Evolutionary conservation across 2,113 vertebrate genomes (phyloP), one percentile per base, ranked within the genome.

Genomic region (Macrotis lagotis): DNA sequence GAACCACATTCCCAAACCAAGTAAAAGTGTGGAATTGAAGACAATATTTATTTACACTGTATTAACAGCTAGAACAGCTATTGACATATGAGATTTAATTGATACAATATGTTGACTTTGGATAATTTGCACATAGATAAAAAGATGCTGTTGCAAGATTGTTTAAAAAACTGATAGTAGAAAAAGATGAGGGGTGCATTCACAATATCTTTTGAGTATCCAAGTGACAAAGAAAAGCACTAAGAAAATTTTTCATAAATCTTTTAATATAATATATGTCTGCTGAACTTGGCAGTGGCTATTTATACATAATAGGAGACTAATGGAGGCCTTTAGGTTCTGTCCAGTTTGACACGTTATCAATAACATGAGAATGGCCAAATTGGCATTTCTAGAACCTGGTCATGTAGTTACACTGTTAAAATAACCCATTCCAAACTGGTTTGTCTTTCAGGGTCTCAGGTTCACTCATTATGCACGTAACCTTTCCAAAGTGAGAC

Each of bases 381-480:
- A 94, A 92, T 12, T 74, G 28, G 93, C 52, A 92, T 94, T 91
- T 53, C 2, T 2, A 90, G 26, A 3, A 59, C 94, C 51, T 2
- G 90, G 9, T 44, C 51, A 93, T 48, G n/a, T 7, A 83, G 66
- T 83, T 83, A 83, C 25, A 59, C 16, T 92, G 25, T 93, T 50
- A 89, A 96, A 94, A 89, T 44, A 89, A 49, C 2, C 5, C 14
- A 89, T 44, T 55, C 91, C 44, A 83, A 91, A 0, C 11, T 91
- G 83, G 44, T 91, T 89, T 91, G 8, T 16, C n/a, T 19, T 90
- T 93, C 49, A 90, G 55, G 37, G 12, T 55, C 88, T 74, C 14
- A 48, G 12, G 52, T 94, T 74, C 28, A 7, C 53, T 94, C 95
- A 92, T 66, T 89, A 96, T 55, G 93, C 50, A 91, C 91, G 88